Conservation (phyloP, 1,140 invertebrate species). For the Armadillidium nasatum region DNA sequence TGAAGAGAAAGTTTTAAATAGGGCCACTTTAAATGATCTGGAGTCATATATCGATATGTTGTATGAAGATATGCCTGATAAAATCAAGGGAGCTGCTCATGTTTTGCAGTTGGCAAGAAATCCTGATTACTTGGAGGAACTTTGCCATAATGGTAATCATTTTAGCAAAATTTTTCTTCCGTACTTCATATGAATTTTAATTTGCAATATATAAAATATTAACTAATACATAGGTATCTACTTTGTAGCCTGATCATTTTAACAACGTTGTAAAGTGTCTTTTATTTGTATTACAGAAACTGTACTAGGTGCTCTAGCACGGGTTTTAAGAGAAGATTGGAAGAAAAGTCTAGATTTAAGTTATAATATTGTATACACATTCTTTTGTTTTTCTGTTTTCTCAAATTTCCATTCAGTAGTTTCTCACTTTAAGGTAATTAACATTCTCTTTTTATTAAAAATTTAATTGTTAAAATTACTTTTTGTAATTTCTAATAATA, state of each 20-base stretch:
- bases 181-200: no score
- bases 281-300: conserved; percentile 64
- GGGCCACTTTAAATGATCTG: conserved; percentile 64
- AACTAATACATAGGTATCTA: no score
- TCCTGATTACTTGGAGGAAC: conserved; percentile 87
- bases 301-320: conserved; percentile 86
- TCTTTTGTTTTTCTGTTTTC: conserved; percentile 97
- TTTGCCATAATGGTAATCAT: conserved; percentile 80
- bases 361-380: conserved; percentile 93
- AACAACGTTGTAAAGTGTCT: no score
- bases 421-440: conserved; percentile 73
- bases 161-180: neutral
- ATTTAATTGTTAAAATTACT: no score
- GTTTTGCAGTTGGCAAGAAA: conserved; percentile 85
- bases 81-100: conserved; percentile 84
- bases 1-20: neutral
- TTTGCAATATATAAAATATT: no score
- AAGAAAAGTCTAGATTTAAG: conserved; percentile 91
- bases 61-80: conserved; percentile 91
- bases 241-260: no score
- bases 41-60: conserved; percentile 93
- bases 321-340: conserved; percentile 95
- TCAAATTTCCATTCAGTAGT: conserved; percentile 90
- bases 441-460: conserved; percentile 25
- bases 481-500: no score